These are phyloP conservation scores for Ochotona princeps DNA, from an alignment of 2,113 vertebrate species.

Conservation along the genomic window DNA sequence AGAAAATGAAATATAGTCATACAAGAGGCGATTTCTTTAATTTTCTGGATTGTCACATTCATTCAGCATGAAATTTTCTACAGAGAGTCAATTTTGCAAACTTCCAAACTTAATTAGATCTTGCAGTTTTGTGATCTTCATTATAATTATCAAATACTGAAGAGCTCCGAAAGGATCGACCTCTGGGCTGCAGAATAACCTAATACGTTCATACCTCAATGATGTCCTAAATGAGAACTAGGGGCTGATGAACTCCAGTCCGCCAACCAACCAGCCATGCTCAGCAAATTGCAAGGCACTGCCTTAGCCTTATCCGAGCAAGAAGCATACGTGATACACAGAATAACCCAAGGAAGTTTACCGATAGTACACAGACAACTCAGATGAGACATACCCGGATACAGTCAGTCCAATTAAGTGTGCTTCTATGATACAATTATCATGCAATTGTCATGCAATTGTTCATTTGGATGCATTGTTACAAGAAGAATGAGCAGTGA, in stretches of 20 bases:
- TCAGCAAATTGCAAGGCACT: slow-evolving; percentile 45
- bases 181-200: slow-evolving; percentile 74
- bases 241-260: slow-evolving; percentile 46
- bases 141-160: slow-evolving; percentile 81
- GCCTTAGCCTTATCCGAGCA: slow-evolving; percentile 51
- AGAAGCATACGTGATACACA: slow-evolving; percentile 56
- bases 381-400: slow-evolving; percentile 37
- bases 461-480: slow-evolving; percentile 79
- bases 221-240: slow-evolving; percentile 56
- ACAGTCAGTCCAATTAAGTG: slow-evolving; percentile 72
- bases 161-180: slow-evolving; percentile 79
- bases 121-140: slow-evolving; percentile 82
- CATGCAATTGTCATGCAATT: slow-evolving; percentile 73
- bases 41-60: slow-evolving; percentile 83
- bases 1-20: slow-evolving; percentile 80
- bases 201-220: slow-evolving; percentile 76
- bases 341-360: slow-evolving; percentile 69
- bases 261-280: slow-evolving; percentile 52
- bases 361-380: slow-evolving; percentile 67
- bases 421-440: slow-evolving; percentile 66
- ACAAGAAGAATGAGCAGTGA: slow-evolving; percentile 70
- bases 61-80: slow-evolving; percentile 81
- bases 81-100: slow-evolving; percentile 82
- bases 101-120: slow-evolving; percentile 84
- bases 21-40: slow-evolving; percentile 81